These are phyloP conservation scores for Cephalopterus ornatus DNA, from an alignment of 2,113 vertebrate genomes.

Conservation along the genomic window DNA sequence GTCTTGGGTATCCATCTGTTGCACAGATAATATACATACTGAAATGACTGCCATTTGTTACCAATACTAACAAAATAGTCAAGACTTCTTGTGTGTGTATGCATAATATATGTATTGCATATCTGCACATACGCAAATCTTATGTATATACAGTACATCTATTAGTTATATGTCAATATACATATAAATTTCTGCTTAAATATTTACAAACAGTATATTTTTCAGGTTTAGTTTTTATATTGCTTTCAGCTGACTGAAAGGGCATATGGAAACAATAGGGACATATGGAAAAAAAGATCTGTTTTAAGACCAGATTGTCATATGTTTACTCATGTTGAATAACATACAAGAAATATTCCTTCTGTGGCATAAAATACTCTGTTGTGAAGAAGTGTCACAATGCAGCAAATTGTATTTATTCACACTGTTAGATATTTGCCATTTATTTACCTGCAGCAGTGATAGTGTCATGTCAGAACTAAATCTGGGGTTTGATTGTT, in stretches of 20 bases:
- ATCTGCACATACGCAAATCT: background rate
- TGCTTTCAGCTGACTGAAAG: conserved; percentile 53
- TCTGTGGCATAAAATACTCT: background rate
- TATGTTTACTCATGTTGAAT: background rate
- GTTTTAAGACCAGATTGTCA: conserved; percentile 13
- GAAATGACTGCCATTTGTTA: conserved; percentile 25
- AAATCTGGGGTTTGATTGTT: background rate
- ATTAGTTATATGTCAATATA: conserved; percentile 15
- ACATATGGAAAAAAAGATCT: conserved; percentile 15
- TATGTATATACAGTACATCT: background rate
- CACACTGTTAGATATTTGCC: background rate
- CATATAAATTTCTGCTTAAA: conserved; percentile 12
- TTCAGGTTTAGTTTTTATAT: conserved; percentile 23
- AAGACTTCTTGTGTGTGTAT: background rate
- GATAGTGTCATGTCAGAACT: background rate
- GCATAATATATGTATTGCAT: background rate
- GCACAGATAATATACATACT: background rate
- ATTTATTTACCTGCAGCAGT: background rate
- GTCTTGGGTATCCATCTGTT: background rate
- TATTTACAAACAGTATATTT: conserved; percentile 23
- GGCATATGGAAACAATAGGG: conserved; percentile 35
- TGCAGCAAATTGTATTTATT: background rate
- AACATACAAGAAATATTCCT: background rate
- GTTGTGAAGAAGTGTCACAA: background rate
- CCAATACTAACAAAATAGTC: background rate